These are phyloP conservation scores for Gephyroberyx darwinii DNA, from an alignment of 2,797 vertebrate species.

Conservation along the genomic window DNA sequence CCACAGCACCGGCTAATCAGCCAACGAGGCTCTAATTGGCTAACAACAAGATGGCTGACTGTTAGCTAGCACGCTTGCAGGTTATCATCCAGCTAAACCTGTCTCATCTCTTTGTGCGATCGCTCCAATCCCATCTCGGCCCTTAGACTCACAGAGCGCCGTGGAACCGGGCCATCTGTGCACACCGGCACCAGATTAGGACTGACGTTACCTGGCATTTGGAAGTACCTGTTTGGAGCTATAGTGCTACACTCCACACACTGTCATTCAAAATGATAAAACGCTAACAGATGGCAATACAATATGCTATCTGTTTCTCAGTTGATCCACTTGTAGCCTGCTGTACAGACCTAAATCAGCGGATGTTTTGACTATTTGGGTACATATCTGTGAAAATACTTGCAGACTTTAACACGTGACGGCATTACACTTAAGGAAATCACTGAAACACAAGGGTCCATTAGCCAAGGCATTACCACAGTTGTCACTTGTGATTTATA, in stretches of 20 bases:
- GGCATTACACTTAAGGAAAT: conserved; percentile 1
- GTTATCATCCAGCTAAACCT: conserved; percentile 64
- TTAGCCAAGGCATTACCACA: conserved; percentile 40
- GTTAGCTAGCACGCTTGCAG: conserved; percentile 46
- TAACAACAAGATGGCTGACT: conserved; percentile 54
- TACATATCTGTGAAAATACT: neutral
- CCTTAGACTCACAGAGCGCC: conserved; percentile 19
- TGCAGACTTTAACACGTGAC: neutral
- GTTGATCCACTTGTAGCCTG: conserved; percentile 8
- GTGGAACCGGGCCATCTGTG: conserved; percentile 51
- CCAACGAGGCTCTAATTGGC: conserved; percentile 66
- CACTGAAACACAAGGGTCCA: conserved; percentile 10
- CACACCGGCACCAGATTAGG: conserved; percentile 3
- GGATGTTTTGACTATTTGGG: neutral
- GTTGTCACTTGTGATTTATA: neutral
- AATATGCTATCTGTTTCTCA: conserved; percentile 13
- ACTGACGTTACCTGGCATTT: conserved; percentile 14
- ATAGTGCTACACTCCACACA: neutral
- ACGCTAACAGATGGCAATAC: conserved; percentile 9
- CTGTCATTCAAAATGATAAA: neutral
- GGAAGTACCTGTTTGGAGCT: neutral
- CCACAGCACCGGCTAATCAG: conserved; percentile 57
- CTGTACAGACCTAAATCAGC: neutral
- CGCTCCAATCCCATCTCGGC: conserved; percentile 52
- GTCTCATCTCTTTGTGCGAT: conserved; percentile 62